Base-by-base conservation (phyloP, 2,888 invertebrate genomes). In the Isoperla grammatica region DNA sequence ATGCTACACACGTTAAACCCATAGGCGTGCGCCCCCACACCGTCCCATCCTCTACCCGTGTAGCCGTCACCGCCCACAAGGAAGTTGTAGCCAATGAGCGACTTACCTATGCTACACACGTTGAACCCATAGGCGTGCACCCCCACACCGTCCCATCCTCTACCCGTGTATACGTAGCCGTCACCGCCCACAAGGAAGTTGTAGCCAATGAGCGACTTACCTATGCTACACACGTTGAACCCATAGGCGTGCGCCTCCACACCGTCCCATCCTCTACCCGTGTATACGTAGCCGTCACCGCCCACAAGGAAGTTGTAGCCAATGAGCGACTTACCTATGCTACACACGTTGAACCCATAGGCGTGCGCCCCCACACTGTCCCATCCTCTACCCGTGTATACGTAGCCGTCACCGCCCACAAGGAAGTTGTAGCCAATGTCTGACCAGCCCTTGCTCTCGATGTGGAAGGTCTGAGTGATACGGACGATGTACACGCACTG, bases 161-260 rank as follows among this genome's bases (percentile, higher is more conserved):
- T 81, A 0, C 87, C 89, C 64, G 79, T 81, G 70, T 88, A 90
- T 0, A 83, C 85, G 8, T 81, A 78, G 0, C 89, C 90, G 69
- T 90, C 89, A 3, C 88, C 89, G 0, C 88, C 90, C 1, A 91
- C 81, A 1, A 91, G 73, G 67, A 89, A 92, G 70, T 88, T 91
- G 71, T 88, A 90, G 0, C 78, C 84, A 20, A 89, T 88, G 69
- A 90, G 89, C 61, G 75, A 78, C 79, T 84, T 86, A 0, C 76
- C 71, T 58, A 72, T 74, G 17, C 80, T 79, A 65, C 87, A 86
- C 37, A 90, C 83, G 71, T 90, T 87, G 67, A 78, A 86, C 20
- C 83, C 69, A 42, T 78, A 78, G 0, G 88, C 81, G 68, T 90
- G 89, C 0, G 89, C 85, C 0, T 90, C 90, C 45, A 82, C 76